phyloP scores from a whole-genome alignment of 37 sponge, comb jelly and placozoan species.

The Theonella swinhoei region DNA sequence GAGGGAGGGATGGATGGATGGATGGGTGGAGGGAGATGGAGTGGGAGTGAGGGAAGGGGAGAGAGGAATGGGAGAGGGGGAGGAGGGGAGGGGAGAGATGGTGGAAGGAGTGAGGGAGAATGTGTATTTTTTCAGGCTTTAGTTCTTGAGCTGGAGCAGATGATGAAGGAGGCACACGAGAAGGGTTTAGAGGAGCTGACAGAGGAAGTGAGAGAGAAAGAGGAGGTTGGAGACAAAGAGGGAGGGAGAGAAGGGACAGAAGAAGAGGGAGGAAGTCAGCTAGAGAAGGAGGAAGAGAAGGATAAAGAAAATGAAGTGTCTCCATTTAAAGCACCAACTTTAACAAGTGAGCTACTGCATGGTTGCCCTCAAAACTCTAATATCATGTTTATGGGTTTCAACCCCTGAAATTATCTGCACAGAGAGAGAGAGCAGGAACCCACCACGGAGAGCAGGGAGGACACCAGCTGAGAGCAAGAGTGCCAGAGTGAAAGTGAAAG shows the following conservation, averaged over 20 bases:
- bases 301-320: background rate
- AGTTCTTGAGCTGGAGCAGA: conserved; percentile 55
- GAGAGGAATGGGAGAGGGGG: too few species aligned
- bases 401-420: too few species aligned
- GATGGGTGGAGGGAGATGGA: background rate
- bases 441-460: too few species aligned
- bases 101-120: too few species aligned
- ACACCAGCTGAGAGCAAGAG: background rate
- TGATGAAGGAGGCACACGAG: conserved; percentile 35
- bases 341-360: background rate
- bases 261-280: background rate
- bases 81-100: too few species aligned
- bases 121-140: conserved; percentile 22
- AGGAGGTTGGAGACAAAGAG: background rate
- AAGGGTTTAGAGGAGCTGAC: conserved; percentile 35
- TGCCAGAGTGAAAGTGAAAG: background rate
- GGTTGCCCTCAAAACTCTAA: too few species aligned
- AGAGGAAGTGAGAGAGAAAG: background rate
- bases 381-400: too few species aligned
- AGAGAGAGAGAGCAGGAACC: too few species aligned
- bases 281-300: background rate
- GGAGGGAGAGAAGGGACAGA: background rate
- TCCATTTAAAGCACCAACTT: background rate
- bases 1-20: too few species aligned
- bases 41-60: too few species aligned